Evolutionary conservation across 2,797 vertebrate genomes (phyloP), one percentile per base, ranked within the genome.

Genomic region (Notolabrus celidotus): DNA sequence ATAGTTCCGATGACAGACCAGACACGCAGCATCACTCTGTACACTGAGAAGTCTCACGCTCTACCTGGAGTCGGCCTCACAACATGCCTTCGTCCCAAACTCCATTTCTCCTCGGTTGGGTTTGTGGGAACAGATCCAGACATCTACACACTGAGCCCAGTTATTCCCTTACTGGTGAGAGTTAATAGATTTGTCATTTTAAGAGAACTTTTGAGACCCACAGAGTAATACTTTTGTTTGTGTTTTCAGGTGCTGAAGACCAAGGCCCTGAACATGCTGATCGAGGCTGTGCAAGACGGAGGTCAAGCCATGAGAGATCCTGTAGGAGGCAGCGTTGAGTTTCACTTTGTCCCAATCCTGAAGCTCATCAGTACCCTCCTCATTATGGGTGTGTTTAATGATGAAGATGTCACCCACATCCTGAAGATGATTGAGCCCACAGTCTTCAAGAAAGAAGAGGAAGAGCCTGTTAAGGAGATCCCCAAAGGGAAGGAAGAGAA

Each of bases 241-340:
- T 52, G 23, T 61, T 75, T 79, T 15, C 68, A 95, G 55, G 90
- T 94, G 9, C 53, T 98, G 29, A 95, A 97, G 80, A 94, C 94
- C 50, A 97, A 96, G 0, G 95, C 96, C 11, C 88, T 97, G 67
- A 90, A 89, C 77, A 99, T 99, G 97, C 43, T 99, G 83, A 96
- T 94, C 0, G 97, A 99, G 78, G 96, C 97, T 0, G 97, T 99
- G 66, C 94, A 95, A 29, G 97, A 97, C 0, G 97, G 97, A 0
- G 96, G 95, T 0, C 96, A 97, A 79, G 97, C 97, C 41, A 96
- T 97, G 23, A 94, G 97, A 0, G 97, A 99, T 76, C 97, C 97
- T 0, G 95, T 99, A 0, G 97, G 97, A 0, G 97, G 97, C 12
- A 97, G 96, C 1, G 97, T 98, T 46, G 97, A 99, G 82, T 98